Evolutionary conservation across 2,888 invertebrate species (phyloP).

Genomic region (Chaetogeoica ovagalla): DNA sequence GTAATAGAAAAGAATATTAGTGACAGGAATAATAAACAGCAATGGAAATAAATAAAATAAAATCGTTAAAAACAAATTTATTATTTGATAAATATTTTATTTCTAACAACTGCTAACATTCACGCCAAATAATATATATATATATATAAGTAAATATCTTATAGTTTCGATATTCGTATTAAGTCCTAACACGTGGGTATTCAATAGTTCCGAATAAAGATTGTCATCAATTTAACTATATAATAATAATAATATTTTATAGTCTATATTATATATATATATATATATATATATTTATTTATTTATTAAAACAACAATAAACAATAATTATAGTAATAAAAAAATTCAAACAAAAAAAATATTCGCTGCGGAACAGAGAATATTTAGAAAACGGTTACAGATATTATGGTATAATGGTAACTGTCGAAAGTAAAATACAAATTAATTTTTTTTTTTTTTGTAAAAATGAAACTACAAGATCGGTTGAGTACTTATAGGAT

Average conservation of each 20-base stretch:
- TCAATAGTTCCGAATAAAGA: constrained; percentile 26
- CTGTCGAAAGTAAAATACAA: constrained; percentile 30
- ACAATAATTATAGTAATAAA: constrained; percentile 26
- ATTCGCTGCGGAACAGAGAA: neutral
- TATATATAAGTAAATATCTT: neutral
- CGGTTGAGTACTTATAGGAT: neutral
- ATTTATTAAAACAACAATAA: constrained; percentile 10
- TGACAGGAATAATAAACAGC: neutral
- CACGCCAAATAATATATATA: constrained; percentile 14
- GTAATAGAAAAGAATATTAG: neutral
- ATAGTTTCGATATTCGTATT: neutral
- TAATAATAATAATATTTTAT: constrained; percentile 28
- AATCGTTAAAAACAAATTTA: constrained; percentile 26
- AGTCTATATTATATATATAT: neutral
- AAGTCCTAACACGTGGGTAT: constrained; percentile 10
- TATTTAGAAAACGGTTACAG: constrained; percentile 8
- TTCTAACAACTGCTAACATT: constrained; percentile 37
- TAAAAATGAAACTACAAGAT: constrained; percentile 16
- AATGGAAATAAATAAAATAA: neutral
- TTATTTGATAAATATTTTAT: constrained; percentile 41
- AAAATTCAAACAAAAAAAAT: neutral
- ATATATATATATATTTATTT: neutral
- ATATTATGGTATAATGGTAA: constrained; percentile 40
- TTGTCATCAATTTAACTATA: constrained; percentile 44
- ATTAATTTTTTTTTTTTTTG: constrained; percentile 10